Evolutionary conservation across 2,888 invertebrate species (phyloP), one percentile per base, ranked within the genome.

Genomic region (Tenthredo notha): DNA sequence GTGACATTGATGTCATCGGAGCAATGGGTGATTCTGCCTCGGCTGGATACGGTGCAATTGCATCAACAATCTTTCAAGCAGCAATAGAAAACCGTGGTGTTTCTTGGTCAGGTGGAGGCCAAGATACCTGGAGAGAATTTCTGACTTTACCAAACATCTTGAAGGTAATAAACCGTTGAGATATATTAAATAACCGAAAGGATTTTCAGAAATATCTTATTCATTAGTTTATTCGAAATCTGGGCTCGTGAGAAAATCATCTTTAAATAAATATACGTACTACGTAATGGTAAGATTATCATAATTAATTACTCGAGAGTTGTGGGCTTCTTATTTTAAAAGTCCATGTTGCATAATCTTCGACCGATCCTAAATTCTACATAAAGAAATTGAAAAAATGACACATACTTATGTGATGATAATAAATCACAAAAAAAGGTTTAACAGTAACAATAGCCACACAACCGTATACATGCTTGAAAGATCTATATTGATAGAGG

Each of bases 101-200:
- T 6, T 54, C 89, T 0, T 89, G 88, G 1, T 84, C 87, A 10
- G 91, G 90, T 15, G 96, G 97, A 3, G 97, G 97, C 0, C 95
- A 96, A 91, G 95, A 95, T 43, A 95, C 95, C 0, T 97, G 97
- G 97, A 94, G 96, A n/a, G 94, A 96, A 90, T 96, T 94, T 91
- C 91, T 96, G 75, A 97, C 97, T 0, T 91, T 97, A 50, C 97
- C 97, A 0, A 97, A 97, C 90, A 96, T 97, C 88, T 93, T 97
- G 82, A 96, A 96, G 93, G 96, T 92, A 86, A 65, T 18, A 18
- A 47, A n/a, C 40, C 4, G 7, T n/a, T n/a, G 3, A 3, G n/a
- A 21, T 21, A 43, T 37, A 74, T n/a, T 40, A 1, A 29, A 74
- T 74, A 74, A 74, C 9, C 72, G 40, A n/a, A 74, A 10, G 7